phyloP scores from a whole-genome alignment of 2,113 vertebrate species.

The Cyphomyrus discorhynchus region DNA sequence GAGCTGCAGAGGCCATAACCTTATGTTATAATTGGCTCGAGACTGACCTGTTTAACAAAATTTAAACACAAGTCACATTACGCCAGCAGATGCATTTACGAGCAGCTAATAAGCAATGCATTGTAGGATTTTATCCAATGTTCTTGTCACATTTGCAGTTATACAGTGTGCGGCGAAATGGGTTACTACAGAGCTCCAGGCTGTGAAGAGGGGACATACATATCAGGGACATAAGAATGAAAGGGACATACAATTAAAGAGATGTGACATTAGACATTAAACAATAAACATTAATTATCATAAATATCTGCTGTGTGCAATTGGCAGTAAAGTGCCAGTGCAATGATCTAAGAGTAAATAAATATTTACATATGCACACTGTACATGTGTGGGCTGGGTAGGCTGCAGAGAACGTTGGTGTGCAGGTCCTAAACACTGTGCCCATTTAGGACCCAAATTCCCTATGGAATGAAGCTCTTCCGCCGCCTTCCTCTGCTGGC shows the following conservation, averaged over 20 bases:
- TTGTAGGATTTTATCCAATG: background rate
- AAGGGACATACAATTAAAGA: background rate
- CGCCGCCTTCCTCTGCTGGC: background rate
- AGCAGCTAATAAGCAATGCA: background rate
- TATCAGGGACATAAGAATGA: background rate
- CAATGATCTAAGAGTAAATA: background rate
- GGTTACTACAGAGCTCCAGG: rapidly evolving
- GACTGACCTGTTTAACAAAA: background rate
- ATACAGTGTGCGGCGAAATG: background rate
- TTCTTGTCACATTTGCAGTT: background rate
- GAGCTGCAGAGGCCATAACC: background rate
- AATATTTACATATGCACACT: background rate
- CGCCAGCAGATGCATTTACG: background rate
- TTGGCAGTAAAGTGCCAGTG: background rate
- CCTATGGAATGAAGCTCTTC: no score
- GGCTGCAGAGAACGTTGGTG: background rate
- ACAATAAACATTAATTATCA: background rate
- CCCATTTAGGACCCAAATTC: no score
- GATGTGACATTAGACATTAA: background rate
- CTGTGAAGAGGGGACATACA: background rate
- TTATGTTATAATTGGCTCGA: background rate
- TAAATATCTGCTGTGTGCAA: background rate
- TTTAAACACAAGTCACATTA: background rate
- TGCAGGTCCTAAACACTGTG: no score
- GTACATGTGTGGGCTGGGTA: background rate